Evolutionary conservation across 2,113 vertebrate genomes (phyloP).

Genomic region (Triplophysa rosa): DNA sequence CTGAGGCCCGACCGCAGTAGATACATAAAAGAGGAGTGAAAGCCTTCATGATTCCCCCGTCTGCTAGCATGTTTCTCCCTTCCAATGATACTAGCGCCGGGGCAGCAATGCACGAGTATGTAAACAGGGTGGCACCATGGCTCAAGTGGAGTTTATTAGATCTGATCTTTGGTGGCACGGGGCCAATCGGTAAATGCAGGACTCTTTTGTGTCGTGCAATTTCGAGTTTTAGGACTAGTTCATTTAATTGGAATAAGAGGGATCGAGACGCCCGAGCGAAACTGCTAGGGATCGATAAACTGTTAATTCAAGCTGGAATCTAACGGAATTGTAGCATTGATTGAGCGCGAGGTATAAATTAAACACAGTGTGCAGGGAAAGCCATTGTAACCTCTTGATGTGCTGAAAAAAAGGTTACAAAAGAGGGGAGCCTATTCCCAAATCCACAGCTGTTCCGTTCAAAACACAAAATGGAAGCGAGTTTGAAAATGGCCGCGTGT

Average conservation of each 20-base stretch:
- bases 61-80: conserved; percentile 57
- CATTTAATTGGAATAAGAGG: conserved; percentile 5
- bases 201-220: neutral
- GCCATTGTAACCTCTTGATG: neutral
- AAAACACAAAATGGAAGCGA: conserved; percentile 73
- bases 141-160: conserved; percentile 15
- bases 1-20: conserved; percentile 64
- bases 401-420: conserved; percentile 10
- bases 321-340: neutral
- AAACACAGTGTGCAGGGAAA: conserved; percentile 7
- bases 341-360: neutral
- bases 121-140: conserved; percentile 7
- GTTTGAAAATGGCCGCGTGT: conserved; percentile 70
- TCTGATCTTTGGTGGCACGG: neutral
- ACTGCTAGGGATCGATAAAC: neutral
- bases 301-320: neutral
- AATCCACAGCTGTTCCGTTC: conserved; percentile 58
- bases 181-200: neutral
- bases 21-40: conserved; percentile 71
- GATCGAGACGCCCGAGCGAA: neutral
- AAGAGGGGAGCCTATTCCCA: conserved; percentile 27
- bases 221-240: neutral
- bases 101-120: neutral
- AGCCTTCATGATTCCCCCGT: conserved; percentile 53
- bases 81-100: conserved; percentile 59